Percentiles rank a stretch among this genome's conserved stretches.
Conservation (phyloP, 2,113 vertebrate genomes). For the Sigmodon hispidus region DNA sequence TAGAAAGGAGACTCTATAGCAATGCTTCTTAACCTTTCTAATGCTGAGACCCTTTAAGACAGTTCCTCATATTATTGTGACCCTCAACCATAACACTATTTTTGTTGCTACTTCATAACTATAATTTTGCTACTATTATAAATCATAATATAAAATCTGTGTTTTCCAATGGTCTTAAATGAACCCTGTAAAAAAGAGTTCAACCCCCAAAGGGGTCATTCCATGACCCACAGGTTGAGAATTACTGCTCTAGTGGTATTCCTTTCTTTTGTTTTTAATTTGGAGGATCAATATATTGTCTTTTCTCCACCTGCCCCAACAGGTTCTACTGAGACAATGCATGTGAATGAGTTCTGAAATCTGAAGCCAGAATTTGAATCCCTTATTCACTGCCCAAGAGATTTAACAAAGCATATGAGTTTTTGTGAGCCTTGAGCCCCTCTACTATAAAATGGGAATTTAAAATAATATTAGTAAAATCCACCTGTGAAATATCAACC, state of each 20-base stretch:
- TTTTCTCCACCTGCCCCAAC: background rate
- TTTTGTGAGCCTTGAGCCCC: constrained; percentile 1
- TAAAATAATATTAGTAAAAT: background rate
- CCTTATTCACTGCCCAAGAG: background rate
- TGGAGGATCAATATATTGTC: background rate
- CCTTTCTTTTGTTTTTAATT: background rate
- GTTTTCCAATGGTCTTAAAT: background rate
- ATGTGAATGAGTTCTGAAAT: background rate
- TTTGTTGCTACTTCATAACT: background rate
- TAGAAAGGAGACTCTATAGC: background rate
- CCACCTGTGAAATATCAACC: background rate
- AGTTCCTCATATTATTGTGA: background rate
- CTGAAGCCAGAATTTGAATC: background rate
- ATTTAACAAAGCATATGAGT: background rate
- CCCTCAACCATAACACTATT: background rate
- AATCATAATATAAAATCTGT: background rate
- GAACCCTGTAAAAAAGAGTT: background rate
- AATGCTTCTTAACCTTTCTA: background rate
- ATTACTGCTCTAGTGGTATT: background rate
- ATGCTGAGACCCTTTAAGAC: background rate
- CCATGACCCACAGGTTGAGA: background rate
- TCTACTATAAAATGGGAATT: background rate
- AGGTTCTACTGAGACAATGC: background rate
- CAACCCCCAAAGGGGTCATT: background rate
- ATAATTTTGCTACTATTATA: background rate